Evolutionary conservation across 2,797 vertebrate genomes (phyloP).

Genomic region (Pitangus sulphuratus): DNA sequence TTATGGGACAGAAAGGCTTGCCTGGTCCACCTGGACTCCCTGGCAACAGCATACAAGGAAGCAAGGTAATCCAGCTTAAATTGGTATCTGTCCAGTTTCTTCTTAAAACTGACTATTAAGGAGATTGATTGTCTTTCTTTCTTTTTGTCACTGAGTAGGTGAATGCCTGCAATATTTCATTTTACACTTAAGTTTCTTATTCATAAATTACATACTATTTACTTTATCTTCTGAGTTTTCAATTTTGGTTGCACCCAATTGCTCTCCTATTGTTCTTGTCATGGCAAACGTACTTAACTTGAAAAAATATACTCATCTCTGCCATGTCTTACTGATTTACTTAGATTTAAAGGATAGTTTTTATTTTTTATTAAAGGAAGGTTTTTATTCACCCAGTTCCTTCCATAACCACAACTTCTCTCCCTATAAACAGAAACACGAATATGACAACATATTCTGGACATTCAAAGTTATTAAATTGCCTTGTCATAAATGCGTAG

Average conservation of each 20-base stretch:
- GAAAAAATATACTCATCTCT: background rate
- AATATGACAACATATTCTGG: background rate
- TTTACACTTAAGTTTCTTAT: background rate
- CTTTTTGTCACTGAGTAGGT: background rate
- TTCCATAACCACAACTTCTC: background rate
- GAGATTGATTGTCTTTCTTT: background rate
- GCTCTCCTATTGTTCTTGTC: background rate
- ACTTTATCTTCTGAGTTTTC: background rate
- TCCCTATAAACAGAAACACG: background rate
- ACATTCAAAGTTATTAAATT: background rate
- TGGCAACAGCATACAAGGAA: constrained; percentile 85
- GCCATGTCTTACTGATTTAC: background rate
- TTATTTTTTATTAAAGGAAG: no score
- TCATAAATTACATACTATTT: background rate
- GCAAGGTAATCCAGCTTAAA: constrained; percentile 79
- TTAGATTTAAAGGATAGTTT: background rate
- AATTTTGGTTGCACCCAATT: background rate
- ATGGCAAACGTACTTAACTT: background rate
- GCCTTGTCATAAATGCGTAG: background rate
- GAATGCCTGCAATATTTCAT: background rate
- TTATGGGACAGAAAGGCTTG: constrained; percentile 77
- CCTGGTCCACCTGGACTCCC: constrained; percentile 77
- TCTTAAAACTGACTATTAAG: background rate
- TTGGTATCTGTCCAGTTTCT: background rate
- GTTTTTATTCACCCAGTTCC: background rate